These are phyloP conservation scores for Steinernema scapterisci DNA, from an alignment of 2,888 invertebrate genomes.

Conservation along the genomic window DNA sequence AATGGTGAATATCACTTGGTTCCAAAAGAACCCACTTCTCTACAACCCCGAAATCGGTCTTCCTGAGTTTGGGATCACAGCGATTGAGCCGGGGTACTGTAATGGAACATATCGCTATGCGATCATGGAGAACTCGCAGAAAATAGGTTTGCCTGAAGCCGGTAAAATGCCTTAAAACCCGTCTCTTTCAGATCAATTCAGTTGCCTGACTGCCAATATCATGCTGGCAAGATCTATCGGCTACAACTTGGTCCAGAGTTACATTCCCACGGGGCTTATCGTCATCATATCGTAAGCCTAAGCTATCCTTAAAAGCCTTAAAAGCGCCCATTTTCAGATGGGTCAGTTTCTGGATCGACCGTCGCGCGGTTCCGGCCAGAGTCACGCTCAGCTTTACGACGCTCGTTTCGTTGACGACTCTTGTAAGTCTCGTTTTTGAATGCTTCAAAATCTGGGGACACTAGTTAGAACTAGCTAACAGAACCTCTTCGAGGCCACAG, in stretches of 20 bases:
- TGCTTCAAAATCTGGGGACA: neutral
- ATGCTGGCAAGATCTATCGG: constrained; percentile 55
- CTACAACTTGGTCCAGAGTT: constrained; percentile 59
- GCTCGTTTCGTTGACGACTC: constrained; percentile 54
- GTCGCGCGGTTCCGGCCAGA: constrained; percentile 57
- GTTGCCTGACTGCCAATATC: constrained; percentile 53
- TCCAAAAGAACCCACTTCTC: constrained; percentile 36
- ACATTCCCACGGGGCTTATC: constrained; percentile 41
- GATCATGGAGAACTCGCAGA: constrained; percentile 37
- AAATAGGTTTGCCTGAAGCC: constrained; percentile 24
- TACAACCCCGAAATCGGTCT: constrained; percentile 40
- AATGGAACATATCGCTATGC: constrained; percentile 46
- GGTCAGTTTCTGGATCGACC: constrained; percentile 41
- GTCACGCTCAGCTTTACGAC: constrained; percentile 61
- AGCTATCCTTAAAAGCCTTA: neutral
- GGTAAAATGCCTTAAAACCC: neutral
- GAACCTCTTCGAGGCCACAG: neutral
- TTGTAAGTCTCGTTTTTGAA: constrained; percentile 42
- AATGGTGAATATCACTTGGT: constrained; percentile 39
- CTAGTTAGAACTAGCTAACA: neutral
- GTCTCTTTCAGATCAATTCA: constrained; percentile 52
- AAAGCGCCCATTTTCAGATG: constrained; percentile 20
- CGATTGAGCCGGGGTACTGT: constrained; percentile 49
- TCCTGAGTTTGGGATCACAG: constrained; percentile 41
- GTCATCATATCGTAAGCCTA: constrained; percentile 45